Base-by-base conservation (phyloP, 2,888 invertebrate genomes). In the Eudemis profundana region DNA sequence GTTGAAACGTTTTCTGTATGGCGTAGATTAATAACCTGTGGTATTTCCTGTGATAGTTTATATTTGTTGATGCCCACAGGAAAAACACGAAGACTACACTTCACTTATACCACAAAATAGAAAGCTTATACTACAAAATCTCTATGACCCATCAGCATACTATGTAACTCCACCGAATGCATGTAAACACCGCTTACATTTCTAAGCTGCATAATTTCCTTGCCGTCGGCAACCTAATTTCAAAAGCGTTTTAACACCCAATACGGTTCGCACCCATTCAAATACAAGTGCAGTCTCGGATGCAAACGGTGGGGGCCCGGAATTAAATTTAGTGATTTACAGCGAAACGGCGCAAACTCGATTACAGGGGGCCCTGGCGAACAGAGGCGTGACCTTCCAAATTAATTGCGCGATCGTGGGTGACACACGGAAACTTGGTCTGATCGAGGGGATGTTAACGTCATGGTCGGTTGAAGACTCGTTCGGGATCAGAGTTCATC, bases 251-350 rank as follows among this genome's bases (percentile, higher is more conserved):
- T 19, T n/a, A 46, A 10, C 12, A 19, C 5, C n/a, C 21, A n/a
- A 12, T 33, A 33, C 29, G 1, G 8, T 23, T 23, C 17, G 17
- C 46, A 21, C 21, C 21, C 46, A 46, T 19, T 21, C 46, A 19
- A 19, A 46, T 14, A 42, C 40, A 40, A 49, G 63, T 57, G 60
- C 66, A 51, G 42, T 42, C 46, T 23, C 68, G 69, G 78, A 78
- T 74, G 76, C 75, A 79, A 79, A 80, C 77, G 78, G 74, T 72
- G 74, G 36, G 19, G 19, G 21, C 21, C 69, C 68, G 74, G 77
- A 84, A 83, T 82, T 78, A 79, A 82, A 84, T 83, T 83, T 81
- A 82, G 82, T 83, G 81, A 85, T 84, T 85, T 82, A 82, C 78
- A 14, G 60, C 61, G 47, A 38, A 49, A 47, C 38, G 59, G 61